Percentiles rank a stretch among this genome's conserved stretches.
These are phyloP conservation scores for Gracilinanus agilis DNA, from an alignment of 2,113 vertebrate genomes.

Conservation along the genomic window DNA sequence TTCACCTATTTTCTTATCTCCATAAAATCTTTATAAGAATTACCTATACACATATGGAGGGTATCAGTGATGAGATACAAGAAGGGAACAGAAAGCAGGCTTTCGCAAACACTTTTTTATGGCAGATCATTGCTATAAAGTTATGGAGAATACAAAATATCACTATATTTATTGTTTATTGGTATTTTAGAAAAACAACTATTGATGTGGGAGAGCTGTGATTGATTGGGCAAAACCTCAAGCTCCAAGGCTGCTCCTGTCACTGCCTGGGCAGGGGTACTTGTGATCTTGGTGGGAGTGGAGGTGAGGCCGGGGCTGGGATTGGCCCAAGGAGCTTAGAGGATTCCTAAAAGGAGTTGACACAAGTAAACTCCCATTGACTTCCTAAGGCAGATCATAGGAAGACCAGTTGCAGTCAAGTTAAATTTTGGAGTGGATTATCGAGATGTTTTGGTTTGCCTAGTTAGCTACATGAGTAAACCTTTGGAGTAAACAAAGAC, in stretches of 20 bases:
- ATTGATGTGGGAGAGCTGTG: not conserved
- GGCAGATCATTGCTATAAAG: not conserved
- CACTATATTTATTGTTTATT: not conserved
- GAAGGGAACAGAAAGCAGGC: not conserved
- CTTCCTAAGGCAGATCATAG: not conserved
- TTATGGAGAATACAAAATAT: not conserved
- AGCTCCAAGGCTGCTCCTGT: not conserved
- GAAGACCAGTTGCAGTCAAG: not conserved
- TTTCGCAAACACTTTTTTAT: not conserved
- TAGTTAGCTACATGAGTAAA: not conserved
- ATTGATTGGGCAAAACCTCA: not conserved
- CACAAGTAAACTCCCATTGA: not conserved
- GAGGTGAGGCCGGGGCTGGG: not conserved
- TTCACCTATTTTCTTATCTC: not conserved
- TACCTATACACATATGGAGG: not conserved
- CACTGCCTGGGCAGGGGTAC: not conserved
- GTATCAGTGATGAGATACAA: not conserved
- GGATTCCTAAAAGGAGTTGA: not conserved
- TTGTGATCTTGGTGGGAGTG: not conserved
- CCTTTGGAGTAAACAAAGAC: not conserved
- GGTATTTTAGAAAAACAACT: not conserved
- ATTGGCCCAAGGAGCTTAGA: not conserved
- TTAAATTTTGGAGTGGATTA: not conserved
- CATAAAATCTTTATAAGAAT: not conserved
- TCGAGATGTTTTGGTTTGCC: not conserved